These are phyloP conservation scores for Gorsachius goisagi DNA, from an alignment of 2,113 vertebrate species.

Conservation along the genomic window DNA sequence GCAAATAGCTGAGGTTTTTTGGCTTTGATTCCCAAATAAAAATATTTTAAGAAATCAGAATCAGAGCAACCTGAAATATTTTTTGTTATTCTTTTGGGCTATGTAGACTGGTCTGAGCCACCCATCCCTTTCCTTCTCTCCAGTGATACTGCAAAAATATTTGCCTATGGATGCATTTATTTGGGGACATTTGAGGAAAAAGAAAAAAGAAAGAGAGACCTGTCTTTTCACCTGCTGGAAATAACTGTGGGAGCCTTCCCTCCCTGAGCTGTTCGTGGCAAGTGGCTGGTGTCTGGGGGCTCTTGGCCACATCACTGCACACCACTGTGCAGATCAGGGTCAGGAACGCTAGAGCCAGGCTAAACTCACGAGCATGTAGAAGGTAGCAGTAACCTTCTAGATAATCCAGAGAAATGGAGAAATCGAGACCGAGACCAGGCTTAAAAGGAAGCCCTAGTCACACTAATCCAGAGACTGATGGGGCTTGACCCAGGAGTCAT, in stretches of 20 bases:
- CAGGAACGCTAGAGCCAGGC: neutral
- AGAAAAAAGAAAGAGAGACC: neutral
- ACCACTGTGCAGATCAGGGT: neutral
- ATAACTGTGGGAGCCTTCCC: neutral
- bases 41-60: slow-evolving; percentile 48
- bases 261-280: neutral
- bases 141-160: slow-evolving; percentile 32
- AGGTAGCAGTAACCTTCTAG: neutral
- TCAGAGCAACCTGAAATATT: neutral
- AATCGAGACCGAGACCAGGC: neutral
- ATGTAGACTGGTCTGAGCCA: neutral
- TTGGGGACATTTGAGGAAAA: neutral
- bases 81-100: neutral
- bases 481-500: neutral
- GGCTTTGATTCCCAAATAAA: slow-evolving; percentile 14
- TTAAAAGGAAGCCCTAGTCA: neutral
- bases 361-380: neutral
- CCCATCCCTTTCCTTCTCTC: neutral
- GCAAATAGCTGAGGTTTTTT: neutral
- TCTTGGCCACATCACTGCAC: neutral
- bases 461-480: neutral
- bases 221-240: neutral
- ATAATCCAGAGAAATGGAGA: neutral
- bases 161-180: neutral
- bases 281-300: neutral